Percentiles rank a stretch among this genome's conserved stretches.
Evolutionary conservation across 2,797 vertebrate species (phyloP).

Genomic region (Melanotaenia pygmaea): DNA sequence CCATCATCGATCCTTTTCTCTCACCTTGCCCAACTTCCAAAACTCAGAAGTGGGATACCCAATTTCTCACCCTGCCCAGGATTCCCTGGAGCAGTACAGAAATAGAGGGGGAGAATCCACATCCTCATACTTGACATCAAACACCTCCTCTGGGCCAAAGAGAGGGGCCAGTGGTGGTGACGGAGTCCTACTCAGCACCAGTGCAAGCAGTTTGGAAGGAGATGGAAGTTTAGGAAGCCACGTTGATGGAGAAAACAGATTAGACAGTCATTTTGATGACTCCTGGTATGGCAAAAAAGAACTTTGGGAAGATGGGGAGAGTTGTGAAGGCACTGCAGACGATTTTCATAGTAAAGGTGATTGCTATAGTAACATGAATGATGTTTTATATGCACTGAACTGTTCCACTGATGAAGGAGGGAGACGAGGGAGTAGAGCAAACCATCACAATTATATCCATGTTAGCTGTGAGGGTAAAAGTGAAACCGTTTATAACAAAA

Average conservation of each 20-base stretch:
- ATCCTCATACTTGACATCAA: constrained; percentile 26
- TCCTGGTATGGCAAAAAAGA: constrained; percentile 60
- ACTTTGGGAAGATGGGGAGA: constrained; percentile 58
- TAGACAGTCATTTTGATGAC: constrained; percentile 36
- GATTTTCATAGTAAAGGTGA: constrained; percentile 42
- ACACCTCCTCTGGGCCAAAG: constrained; percentile 14
- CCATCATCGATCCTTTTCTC: constrained; percentile 46
- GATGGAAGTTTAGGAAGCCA: constrained; percentile 41
- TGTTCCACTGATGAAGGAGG: constrained; percentile 32
- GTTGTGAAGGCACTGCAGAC: constrained; percentile 31
- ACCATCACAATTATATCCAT: constrained; percentile 35
- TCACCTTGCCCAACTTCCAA: constrained; percentile 45
- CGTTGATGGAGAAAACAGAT: constrained; percentile 22
- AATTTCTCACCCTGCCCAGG: constrained; percentile 45
- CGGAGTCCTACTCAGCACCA: constrained; percentile 30
- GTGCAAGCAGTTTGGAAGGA: constrained; percentile 37
- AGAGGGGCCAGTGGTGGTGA: constrained; percentile 29
- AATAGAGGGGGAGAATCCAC: constrained; percentile 42
- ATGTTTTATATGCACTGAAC: constrained; percentile 44
- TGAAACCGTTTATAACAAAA: constrained; percentile 33
- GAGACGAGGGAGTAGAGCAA: constrained; percentile 35
- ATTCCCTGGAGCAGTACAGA: constrained; percentile 55
- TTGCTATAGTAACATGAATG: constrained; percentile 44
- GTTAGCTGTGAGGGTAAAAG: constrained; percentile 33
- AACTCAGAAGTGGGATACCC: constrained; percentile 47